Base-by-base conservation (phyloP, 2,797 vertebrate genomes). In the Brachymystax lenok region DNA sequence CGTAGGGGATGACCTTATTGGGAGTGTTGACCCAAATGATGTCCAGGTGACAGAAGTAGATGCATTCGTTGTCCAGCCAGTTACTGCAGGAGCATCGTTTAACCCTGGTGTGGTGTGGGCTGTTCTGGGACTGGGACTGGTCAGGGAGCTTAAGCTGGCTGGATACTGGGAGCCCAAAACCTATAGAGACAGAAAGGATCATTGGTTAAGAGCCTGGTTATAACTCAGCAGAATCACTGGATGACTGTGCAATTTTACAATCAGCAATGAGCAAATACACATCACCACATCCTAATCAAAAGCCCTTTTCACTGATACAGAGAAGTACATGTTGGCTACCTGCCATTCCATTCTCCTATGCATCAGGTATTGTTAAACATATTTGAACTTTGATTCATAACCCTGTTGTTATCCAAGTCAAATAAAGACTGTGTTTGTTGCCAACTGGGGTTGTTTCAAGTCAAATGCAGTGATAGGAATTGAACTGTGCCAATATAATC, bases 1-100 rank as follows among this genome's bases (percentile, higher is more conserved):
- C 98, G 51, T 98, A 98, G 85, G 96, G 89, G 77, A 92, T 95
- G 51, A 16, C 96, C 95, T 80, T 98, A 97, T 96, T 96, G 0
- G 97, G 96, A 0, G 97, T 97, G 92, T 98, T 98, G 88, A 99
- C 93, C 97, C 97, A 98, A 92, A 99, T 98, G 79, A 99, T 97
- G 83, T 97, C 97, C 87, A 99, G 92, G 86, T 98, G 97, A 87
- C 97, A 98, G 92, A 98, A 99, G 91, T 98, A 99, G 86, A 99
- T 94, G 76, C 98, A 99, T 72, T 99, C 97, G 82, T 95, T 96
- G 91, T 99, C 97, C 3, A 96, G 89, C 96, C 96, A 97, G 92
- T 88, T 96, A 91, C 90, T 96, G 79, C 98, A 98, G 82, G 97
- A 98, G 75, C 98, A 98, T 72, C 98, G 92, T 70, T 97, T 98